Conservation (phyloP, 2,797 vertebrate species). For the Ctenopoma multispine region DNA sequence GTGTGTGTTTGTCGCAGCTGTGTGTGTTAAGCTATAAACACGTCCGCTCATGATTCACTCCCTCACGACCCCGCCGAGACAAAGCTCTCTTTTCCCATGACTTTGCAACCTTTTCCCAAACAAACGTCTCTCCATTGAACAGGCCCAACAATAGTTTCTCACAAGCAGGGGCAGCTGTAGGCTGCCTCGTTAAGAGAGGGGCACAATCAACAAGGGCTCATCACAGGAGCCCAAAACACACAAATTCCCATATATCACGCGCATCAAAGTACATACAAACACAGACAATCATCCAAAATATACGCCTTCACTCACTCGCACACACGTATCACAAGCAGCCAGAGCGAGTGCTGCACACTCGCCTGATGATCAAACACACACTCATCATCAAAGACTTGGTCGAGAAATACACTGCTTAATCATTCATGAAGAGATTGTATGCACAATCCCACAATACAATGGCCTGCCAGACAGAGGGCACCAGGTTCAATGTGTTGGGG, state of each 20-base stretch:
- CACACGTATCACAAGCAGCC: conserved; percentile 17
- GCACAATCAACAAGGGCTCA: conserved; percentile 73
- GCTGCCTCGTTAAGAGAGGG: conserved; percentile 72
- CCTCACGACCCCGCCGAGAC: conserved; percentile 81
- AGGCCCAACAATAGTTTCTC: conserved; percentile 88
- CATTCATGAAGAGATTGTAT: conserved; percentile 84
- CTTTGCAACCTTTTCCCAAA: conserved; percentile 92
- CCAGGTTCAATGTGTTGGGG: conserved; percentile 71
- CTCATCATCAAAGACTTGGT: conserved; percentile 80
- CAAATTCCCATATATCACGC: conserved; percentile 7
- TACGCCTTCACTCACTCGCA: not conserved
- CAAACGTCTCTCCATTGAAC: conserved; percentile 84
- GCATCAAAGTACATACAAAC: conserved; percentile 23
- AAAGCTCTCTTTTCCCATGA: conserved; percentile 90
- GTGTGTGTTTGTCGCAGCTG: conserved; percentile 75
- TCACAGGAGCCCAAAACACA: conserved; percentile 45
- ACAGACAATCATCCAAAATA: conserved; percentile 11
- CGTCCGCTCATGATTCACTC: conserved; percentile 81
- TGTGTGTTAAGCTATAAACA: conserved; percentile 86
- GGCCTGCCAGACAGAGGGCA: conserved; percentile 79
- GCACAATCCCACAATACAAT: conserved; percentile 83
- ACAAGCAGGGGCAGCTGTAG: conserved; percentile 83
- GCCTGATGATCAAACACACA: conserved; percentile 76
- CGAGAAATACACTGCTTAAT: conserved; percentile 80
- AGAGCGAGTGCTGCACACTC: conserved; percentile 29